Evolutionary conservation across 2,797 vertebrate species (phyloP).

Genomic region (Arnoldichthys spilopterus): DNA sequence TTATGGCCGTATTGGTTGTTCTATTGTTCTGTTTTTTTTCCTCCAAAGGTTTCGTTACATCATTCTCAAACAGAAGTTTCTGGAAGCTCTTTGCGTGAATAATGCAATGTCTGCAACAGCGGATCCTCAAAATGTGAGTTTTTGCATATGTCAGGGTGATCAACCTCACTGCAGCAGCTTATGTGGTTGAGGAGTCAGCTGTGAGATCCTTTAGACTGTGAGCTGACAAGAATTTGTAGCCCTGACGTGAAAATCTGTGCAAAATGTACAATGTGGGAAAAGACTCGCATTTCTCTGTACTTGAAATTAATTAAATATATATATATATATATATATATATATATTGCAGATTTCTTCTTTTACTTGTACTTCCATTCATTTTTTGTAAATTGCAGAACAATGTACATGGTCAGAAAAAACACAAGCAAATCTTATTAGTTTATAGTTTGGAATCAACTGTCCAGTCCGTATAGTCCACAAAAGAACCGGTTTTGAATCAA

Average conservation of each 20-base stretch:
- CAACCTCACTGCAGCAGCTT: slow-evolving; percentile 3
- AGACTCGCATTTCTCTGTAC: not conserved
- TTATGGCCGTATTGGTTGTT: slow-evolving; percentile 16
- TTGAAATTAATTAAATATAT: not conserved
- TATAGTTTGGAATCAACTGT: too few relatives aligned
- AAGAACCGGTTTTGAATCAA: too few relatives aligned
- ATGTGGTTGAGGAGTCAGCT: not conserved
- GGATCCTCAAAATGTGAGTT: slow-evolving; percentile 91
- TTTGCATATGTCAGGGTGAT: not conserved
- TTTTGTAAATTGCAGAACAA: not conserved
- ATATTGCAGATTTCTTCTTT: too few relatives aligned
- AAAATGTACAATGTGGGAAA: not conserved
- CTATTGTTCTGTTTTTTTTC: slow-evolving; percentile 35
- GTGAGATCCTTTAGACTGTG: not conserved
- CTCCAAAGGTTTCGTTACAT: slow-evolving; percentile 91
- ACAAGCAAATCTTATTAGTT: too few relatives aligned
- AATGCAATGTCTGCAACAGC: slow-evolving; percentile 94
- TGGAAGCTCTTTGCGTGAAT: slow-evolving; percentile 96
- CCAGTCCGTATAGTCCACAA: too few relatives aligned
- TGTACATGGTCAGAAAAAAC: too few relatives aligned
- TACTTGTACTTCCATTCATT: not conserved
- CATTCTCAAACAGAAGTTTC: slow-evolving; percentile 94
- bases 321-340: too few relatives aligned
- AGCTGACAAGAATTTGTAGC: not conserved
- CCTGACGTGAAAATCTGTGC: not conserved